A percentile compares a stretch with the other conserved stretches of the same genome.
Conservation (phyloP, 2,113 vertebrate species). For the Chaetorhynchus papuensis region DNA sequence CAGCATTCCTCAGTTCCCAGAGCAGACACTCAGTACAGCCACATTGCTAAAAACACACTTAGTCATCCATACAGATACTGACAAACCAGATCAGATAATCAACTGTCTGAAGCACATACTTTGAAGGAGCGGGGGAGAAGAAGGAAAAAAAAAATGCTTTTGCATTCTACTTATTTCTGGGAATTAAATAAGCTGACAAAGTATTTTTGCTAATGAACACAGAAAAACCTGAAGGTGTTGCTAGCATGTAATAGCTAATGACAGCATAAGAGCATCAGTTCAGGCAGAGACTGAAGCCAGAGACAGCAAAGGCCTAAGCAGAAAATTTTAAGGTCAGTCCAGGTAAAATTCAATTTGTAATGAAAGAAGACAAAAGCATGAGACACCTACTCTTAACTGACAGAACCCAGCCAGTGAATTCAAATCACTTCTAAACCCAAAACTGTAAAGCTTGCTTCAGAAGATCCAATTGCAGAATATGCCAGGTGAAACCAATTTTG, state of each 20-base stretch:
- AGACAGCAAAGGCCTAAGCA: background rate
- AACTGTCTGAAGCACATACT: background rate
- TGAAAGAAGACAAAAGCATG: background rate
- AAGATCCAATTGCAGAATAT: background rate
- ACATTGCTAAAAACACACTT: background rate
- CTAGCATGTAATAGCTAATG: background rate
- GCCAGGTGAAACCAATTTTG: background rate
- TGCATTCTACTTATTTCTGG: background rate
- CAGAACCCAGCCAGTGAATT: background rate
- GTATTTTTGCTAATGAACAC: background rate
- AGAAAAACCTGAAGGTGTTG: background rate
- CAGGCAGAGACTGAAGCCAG: background rate
- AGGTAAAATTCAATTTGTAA: background rate
- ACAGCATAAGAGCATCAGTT: background rate
- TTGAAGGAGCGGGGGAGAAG: background rate
- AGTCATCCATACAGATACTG: background rate
- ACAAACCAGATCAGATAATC: background rate
- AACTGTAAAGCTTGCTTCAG: background rate
- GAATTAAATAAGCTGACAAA: background rate
- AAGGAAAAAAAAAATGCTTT: background rate
- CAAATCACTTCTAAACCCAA: background rate
- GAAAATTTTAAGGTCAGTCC: background rate
- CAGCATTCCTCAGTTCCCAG: background rate
- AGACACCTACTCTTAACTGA: background rate
- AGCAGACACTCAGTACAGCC: background rate